Evolutionary conservation across 2,888 invertebrate species (phyloP).

Genomic region (Cabera pusaria): DNA sequence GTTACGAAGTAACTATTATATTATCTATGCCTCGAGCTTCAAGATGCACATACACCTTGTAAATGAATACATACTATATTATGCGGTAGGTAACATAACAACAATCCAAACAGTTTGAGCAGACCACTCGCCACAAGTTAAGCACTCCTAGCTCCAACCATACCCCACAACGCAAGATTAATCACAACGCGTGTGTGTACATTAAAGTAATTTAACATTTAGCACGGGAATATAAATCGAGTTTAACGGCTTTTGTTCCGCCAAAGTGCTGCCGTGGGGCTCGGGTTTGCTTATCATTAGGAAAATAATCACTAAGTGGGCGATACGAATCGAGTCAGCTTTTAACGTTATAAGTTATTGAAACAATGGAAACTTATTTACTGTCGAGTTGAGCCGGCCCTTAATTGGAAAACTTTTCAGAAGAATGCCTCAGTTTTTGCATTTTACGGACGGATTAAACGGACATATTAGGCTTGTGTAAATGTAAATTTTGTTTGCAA

Average conservation of each 20-base stretch:
- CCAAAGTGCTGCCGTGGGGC: slow-evolving; percentile 37
- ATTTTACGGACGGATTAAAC: no score
- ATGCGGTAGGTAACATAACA: no score
- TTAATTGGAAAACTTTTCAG: no score
- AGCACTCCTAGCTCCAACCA: slow-evolving; percentile 20
- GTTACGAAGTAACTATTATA: no score
- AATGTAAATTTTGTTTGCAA: no score
- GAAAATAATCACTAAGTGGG: slow-evolving; percentile 27
- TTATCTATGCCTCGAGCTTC: no score
- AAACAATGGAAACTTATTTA: not conserved
- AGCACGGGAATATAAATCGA: slow-evolving; percentile 73
- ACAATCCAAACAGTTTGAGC: no score
- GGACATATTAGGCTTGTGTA: no score
- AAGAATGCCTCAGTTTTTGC: no score
- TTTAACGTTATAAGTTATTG: slow-evolving; percentile 9
- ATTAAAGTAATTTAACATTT: slow-evolving; percentile 74
- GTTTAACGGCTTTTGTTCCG: slow-evolving; percentile 59
- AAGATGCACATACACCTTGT: no score
- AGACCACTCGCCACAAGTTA: slow-evolving; percentile 5
- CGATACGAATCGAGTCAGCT: slow-evolving; percentile 10
- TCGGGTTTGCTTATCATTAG: slow-evolving; percentile 31
- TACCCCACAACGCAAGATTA: slow-evolving; percentile 50
- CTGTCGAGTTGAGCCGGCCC: no score
- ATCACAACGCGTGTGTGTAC: slow-evolving; percentile 63
- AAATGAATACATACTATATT: no score